Evolutionary conservation across 2,797 vertebrate species (phyloP), one percentile per base, ranked within the genome.

Genomic region (Mus minutoides): DNA sequence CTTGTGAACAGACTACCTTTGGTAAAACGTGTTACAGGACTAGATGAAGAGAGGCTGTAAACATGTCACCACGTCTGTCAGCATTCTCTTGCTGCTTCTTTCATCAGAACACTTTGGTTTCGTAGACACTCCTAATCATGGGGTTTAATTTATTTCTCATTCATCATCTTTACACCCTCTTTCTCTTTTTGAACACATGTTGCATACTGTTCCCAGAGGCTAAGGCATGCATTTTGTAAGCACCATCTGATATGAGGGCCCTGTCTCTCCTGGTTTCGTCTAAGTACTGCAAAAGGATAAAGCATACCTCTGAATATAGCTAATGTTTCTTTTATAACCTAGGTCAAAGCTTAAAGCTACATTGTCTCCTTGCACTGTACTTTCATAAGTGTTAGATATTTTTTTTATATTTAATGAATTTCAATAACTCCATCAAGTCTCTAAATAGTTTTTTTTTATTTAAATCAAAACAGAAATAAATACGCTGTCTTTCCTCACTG

Each of bases 391-490:
- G 7, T 82, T 85, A 82, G 58, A 40, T 8, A 13, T 60, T 80
- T 88, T 34, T 95, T 67, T 85, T 73, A 86, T 4, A 46, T 46
- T 67, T 79, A 76, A 4, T 90, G 80, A 92, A 67, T 91, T 88
- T 77, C 34, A 77, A 37, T 73, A 84, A 94, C 93, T 34, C 46
- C 4, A 34, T 49, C 40, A 62, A 73, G 79, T 92, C 60, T 86
- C 78, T 56, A 34, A 79, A 46, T 17, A 94, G 26, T 77, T 91
- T 94, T 78, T 77, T 91, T 94, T 78, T 77, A 89, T 54, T 64
- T 31, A 69, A 80, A 79, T 84, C 90, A 91, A 93, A 79, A 71
- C 43, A 76, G 67, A 52, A 13, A 7, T 9, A 58, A 52, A 82
- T 8, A 62, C 14, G 6, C 16, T 67, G 4, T n/a, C 75, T 90